Evolutionary conservation across 2,797 vertebrate genomes (phyloP), one percentile per base, ranked within the genome.

Genomic region (Enteromius unitaeniatus): DNA sequence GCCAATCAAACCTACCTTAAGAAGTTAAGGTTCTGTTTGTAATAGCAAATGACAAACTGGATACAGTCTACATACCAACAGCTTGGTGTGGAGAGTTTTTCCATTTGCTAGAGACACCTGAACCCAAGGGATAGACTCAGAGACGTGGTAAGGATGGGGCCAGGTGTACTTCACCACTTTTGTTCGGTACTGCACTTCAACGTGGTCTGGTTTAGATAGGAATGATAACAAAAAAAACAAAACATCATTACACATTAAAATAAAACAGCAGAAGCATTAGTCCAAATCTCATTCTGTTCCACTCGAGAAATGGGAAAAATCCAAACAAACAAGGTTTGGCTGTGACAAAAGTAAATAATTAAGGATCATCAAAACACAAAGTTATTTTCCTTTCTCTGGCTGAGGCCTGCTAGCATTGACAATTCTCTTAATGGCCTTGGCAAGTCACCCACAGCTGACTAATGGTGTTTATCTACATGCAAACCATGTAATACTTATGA

Each of bases 131-230:
- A 96, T 94, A 73, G 93, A 93, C 70, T 95, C 95, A 64, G 89
- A 91, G 37, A 89, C 86, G 68, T 93, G 93, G 89, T 95, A 95
- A 13, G 96, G 93, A 88, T 88, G 91, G 55, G 97, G 97, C 98
- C 97, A 98, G 8, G 92, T 92, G 76, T 97, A 99, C 82, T 94
- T 90, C 1, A 96, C 93, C 90, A 97, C 98, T 94, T 93, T 97
- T 90, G 95, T 97, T 89, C 93, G 90, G 93, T 99, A 99, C 84
- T 96, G 94, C 83, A 99, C 96, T 70, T 96, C 93, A 89, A 99
- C 96, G 10, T 92, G 94, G 85, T 96, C 98, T 99, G 92, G 42
- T 26, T 86, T 89, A 88, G 89, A 90, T 84, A 87, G 79, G 26
- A 86, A 86, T 37, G 88, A 70, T 91, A 76, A 87, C 72, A 83